Evolutionary conservation across 2,113 vertebrate species (phyloP), one percentile per base, ranked within the genome.

Genomic region (Coptodon bakossiorum): DNA sequence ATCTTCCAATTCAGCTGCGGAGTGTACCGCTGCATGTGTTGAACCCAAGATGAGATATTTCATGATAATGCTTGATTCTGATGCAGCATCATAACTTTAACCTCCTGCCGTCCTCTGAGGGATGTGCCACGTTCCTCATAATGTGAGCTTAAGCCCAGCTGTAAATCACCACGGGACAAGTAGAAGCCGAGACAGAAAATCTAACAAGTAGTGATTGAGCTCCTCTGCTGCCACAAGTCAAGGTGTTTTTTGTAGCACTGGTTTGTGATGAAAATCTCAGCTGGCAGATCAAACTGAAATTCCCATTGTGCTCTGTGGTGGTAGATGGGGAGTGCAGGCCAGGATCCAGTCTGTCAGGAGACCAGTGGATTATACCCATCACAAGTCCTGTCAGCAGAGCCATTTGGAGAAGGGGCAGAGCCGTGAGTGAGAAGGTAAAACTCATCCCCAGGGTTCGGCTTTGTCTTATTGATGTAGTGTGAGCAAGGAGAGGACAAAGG

Each of bases 321-420:
- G 80, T 59, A 86, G 80, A 88, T 29, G 63, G 81, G 48, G 24
- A n/a, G 40, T 0, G 22, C 7, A 12, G 80, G 78, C 82, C 6
- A 10, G 82, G 71, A 90, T 87, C 80, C 85, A 38, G 83, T 86
- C 82, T 85, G 89, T 90, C 86, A 78, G 66, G 85, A 91, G 68
- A 80, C 40, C 13, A 13, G 43, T 66, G 84, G 88, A 91, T 91
- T 83, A 86, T 85, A 84, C 73, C 63, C 59, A 34, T 86, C 84
- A 56, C 48, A 80, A 80, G 88, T 34, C 63, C 73, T 88, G 89
- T 92, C 84, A 91, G 84, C 82, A 85, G 48, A 89, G 86, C 54
- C 57, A 36, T 82, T 85, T 57, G 57, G 71, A 79, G 81, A 8
- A 83, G 81, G 40, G 79, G 34, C 82, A 80, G 53, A 81, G 36